Evolutionary conservation across 2,888 invertebrate species (phyloP).

Genomic region (Amphipoea lucens): DNA sequence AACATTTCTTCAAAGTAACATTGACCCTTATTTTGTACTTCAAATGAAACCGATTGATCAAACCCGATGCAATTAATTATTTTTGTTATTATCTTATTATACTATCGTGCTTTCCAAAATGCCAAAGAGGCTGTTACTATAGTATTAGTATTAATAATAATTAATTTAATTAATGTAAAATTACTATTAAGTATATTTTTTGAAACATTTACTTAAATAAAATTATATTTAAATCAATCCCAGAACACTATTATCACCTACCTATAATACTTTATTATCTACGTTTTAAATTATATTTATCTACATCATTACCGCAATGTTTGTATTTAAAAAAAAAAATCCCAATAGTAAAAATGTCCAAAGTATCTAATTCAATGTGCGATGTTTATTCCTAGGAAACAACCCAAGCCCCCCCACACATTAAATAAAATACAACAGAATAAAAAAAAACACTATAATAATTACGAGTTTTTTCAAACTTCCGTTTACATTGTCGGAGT

Average conservation of each 20-base stretch:
- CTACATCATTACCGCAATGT: neutral
- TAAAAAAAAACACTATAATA: neutral
- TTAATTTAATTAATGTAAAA: no score
- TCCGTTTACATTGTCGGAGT: slow-evolving; percentile 3
- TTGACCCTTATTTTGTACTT: neutral
- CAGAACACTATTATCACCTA: no score
- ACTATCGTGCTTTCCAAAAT: neutral
- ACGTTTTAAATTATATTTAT: neutral
- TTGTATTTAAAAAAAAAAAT: no score
- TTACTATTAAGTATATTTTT: neutral
- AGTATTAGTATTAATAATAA: slow-evolving; percentile 21
- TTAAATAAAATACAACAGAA: neutral
- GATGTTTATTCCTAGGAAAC: neutral
- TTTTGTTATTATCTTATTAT: neutral
- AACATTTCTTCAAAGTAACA: neutral
- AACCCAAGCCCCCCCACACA: neutral
- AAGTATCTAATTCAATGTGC: no score
- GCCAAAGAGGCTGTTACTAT: slow-evolving; percentile 24
- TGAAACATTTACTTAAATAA: no score
- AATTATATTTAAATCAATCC: no score
- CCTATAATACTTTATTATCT: no score
- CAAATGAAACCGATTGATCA: no score
- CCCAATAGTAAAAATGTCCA: no score
- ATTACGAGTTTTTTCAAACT: neutral
- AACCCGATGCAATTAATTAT: neutral